These are phyloP conservation scores for Rhombomys opimus DNA, from an alignment of 2,113 vertebrate species.

Conservation along the genomic window DNA sequence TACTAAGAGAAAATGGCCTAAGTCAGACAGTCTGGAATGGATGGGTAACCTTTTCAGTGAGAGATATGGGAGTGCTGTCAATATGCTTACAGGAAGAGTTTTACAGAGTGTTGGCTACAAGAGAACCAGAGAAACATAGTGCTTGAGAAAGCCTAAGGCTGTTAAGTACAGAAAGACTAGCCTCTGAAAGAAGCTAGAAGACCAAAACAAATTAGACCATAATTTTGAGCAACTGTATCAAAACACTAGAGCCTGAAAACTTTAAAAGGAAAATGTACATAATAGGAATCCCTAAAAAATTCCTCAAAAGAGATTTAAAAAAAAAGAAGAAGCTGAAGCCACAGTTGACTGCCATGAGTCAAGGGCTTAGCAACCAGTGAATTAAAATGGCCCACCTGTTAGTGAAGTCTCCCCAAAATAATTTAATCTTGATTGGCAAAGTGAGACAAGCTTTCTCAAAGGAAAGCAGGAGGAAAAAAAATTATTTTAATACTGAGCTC, in stretches of 20 bases:
- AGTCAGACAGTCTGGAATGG: background rate
- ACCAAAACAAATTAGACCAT: background rate
- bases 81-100: background rate
- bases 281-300: background rate
- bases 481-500: background rate
- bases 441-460: background rate
- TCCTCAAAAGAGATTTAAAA: background rate
- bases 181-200: background rate
- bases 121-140: background rate
- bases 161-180: background rate
- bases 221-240: background rate
- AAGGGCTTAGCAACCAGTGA: constrained; percentile 1
- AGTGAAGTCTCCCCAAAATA: background rate
- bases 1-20: background rate
- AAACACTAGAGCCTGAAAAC: background rate
- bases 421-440: constrained; percentile 5
- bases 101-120: background rate
- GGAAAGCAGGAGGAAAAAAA: background rate
- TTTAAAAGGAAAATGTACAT: background rate
- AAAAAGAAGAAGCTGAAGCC: background rate
- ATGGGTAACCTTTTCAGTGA: background rate
- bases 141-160: background rate
- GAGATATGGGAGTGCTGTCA: background rate
- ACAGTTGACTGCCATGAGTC: background rate
- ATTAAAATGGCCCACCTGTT: background rate